Percentiles rank a stretch among this genome's conserved stretches.
Conservation (phyloP, 2,888 invertebrate genomes). For the Baronia brevicornis region DNA sequence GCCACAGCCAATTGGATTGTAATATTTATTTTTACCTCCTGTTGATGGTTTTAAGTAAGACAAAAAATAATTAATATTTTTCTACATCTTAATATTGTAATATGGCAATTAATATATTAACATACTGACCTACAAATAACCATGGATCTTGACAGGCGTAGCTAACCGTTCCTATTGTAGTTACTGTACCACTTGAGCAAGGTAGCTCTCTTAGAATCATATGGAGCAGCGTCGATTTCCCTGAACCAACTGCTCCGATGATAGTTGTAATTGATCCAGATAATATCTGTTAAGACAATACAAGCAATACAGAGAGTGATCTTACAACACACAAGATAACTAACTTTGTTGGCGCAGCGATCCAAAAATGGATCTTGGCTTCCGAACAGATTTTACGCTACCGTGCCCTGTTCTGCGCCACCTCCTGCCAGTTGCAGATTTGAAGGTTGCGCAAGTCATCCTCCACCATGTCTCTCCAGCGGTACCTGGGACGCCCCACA, state of each 20-base stretch:
- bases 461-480: too few relatives aligned
- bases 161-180: slow-evolving; percentile 78
- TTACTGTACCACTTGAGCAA: slow-evolving; percentile 75
- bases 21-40: too few relatives aligned
- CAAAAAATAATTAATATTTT: neutral
- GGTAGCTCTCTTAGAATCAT: slow-evolving; percentile 85
- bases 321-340: too few relatives aligned
- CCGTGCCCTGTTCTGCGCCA: too few relatives aligned
- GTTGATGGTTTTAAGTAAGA: neutral
- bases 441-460: too few relatives aligned
- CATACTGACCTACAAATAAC: slow-evolving; percentile 79
- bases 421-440: too few relatives aligned
- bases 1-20: too few relatives aligned
- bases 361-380: too few relatives aligned
- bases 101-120: neutral
- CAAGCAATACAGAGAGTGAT: too few relatives aligned
- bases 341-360: too few relatives aligned
- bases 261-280: slow-evolving; percentile 74
- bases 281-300: slow-evolving; percentile 31
- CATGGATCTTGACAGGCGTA: slow-evolving; percentile 91
- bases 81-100: neutral
- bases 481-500: too few relatives aligned
- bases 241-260: slow-evolving; percentile 77
- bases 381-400: too few relatives aligned
- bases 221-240: slow-evolving; percentile 77